Evolutionary conservation across 1,140 invertebrate genomes (phyloP).

Genomic region (Sweltsa coloradensis): DNA sequence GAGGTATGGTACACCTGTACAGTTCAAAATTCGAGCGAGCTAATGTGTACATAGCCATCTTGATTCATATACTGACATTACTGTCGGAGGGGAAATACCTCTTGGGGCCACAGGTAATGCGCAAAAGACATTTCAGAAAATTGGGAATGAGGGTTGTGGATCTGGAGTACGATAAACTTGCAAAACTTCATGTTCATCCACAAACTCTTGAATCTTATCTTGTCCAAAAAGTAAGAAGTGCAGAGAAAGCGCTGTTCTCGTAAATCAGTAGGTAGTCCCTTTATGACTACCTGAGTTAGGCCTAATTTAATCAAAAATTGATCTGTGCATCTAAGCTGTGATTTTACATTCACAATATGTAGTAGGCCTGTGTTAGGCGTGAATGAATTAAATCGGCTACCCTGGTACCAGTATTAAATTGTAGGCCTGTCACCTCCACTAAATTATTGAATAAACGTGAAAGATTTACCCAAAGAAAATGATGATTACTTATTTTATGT

Average conservation of each 20-base stretch:
- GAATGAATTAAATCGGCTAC: not conserved
- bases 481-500: too few species aligned
- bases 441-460: too few species aligned
- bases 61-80: conserved; percentile 52
- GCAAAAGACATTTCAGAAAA: conserved; percentile 42
- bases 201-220: conserved; percentile 32
- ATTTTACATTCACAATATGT: not conserved
- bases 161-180: conserved; percentile 40
- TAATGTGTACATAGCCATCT: conserved; percentile 37
- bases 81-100: conserved; percentile 37
- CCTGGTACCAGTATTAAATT: too few species aligned
- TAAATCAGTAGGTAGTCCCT: not conserved
- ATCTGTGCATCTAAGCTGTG: not conserved
- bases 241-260: conserved; percentile 16
- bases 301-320: not conserved
- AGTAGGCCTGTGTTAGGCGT: not conserved
- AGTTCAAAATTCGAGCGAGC: conserved; percentile 29
- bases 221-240: conserved; percentile 23
- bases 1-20: too few species aligned
- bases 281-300: not conserved
- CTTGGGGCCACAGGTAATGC: conserved; percentile 48
- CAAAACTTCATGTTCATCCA: conserved; percentile 30
- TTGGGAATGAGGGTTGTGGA: conserved; percentile 49
- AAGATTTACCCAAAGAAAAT: too few species aligned
- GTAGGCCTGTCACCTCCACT: too few species aligned